Base-by-base conservation (phyloP, 2,113 vertebrate species). In the Xenopus laevis region DNA sequence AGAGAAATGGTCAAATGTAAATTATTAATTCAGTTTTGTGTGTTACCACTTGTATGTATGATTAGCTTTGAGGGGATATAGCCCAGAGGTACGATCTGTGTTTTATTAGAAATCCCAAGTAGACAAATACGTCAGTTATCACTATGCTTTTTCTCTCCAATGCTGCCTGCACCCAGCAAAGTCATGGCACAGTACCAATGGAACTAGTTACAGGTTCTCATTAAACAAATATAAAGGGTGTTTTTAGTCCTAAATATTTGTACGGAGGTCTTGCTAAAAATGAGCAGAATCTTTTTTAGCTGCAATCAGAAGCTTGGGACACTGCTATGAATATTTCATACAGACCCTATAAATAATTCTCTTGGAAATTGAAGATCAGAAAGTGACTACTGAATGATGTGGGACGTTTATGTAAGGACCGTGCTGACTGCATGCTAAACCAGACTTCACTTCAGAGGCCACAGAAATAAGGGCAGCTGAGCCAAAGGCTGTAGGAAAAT, bases 281-380 rank as follows among this genome's bases (percentile, higher is more conserved):
- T 50, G 50, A 40, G 66, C 59, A 27, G 65, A 30, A 59, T 40
- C 5, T 64, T 46, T 69, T 76, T 70, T 76, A 76, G 45, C 66
- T 59, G 47, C 45, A 76, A 70, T 76, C 66, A 76, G 66, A 76
- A 50, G 66, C 74, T 57, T 47, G 74, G 67, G 74, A 76, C 74
- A 70, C 13, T 11, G 60, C 27, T 7, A 76, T 76, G 74, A 76
- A 76, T 76, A 76, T 76, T 76, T 76, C 74, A 76, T 76, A 23
- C 3, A 12, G 18, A 64, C 10, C 59, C 59, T 33, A 76, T 76
- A 76, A 76, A 76, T 76, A 70, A 76, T 76, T 76, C 74, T 76
- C 74, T 76, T 76, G 74, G 74, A 76, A 64, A 76, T 70, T 63
- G 74, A 70, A 76, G 67, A 76, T 76, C 74, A 76, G 74, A 76